These are phyloP conservation scores for Chlorodrepanis virens DNA, from an alignment of 2,113 vertebrate genomes.

Conservation along the genomic window DNA sequence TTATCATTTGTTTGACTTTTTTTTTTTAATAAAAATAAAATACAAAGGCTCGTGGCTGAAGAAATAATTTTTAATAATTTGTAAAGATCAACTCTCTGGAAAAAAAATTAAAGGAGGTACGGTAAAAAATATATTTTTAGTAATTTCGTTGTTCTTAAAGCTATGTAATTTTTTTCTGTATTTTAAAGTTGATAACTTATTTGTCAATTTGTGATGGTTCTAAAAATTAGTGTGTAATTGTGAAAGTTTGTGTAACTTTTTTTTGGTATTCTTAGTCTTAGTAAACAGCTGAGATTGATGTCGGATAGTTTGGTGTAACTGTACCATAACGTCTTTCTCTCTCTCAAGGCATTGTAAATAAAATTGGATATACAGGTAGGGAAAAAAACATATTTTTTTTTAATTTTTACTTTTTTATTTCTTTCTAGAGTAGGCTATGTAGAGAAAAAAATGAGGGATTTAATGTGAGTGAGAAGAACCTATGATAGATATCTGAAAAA, in stretches of 20 bases:
- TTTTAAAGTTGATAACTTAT: background rate
- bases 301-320: background rate
- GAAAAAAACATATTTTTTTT: background rate
- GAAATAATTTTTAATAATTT: background rate
- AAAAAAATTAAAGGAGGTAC: conserved; percentile 28
- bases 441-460: background rate
- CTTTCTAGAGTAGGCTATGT: background rate
- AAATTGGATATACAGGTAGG: conserved; percentile 11
- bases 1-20: background rate
- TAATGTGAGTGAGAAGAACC: background rate
- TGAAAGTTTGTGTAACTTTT: conserved; percentile 31
- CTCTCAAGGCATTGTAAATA: conserved; percentile 17
- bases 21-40: conserved; percentile 35
- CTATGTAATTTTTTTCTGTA: background rate
- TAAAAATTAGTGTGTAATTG: conserved; percentile 3
- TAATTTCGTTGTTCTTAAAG: background rate
- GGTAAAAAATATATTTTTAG: conserved; percentile 2
- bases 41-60: background rate
- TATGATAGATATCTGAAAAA: background rate
- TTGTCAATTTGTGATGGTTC: background rate
- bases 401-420: background rate
- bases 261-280: background rate
- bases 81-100: conserved; percentile 16
- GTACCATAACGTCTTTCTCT: background rate
- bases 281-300: background rate